These are phyloP conservation scores for Rhegmatorhina hoffmannsi DNA, from an alignment of 2,113 vertebrate species.

Conservation along the genomic window DNA sequence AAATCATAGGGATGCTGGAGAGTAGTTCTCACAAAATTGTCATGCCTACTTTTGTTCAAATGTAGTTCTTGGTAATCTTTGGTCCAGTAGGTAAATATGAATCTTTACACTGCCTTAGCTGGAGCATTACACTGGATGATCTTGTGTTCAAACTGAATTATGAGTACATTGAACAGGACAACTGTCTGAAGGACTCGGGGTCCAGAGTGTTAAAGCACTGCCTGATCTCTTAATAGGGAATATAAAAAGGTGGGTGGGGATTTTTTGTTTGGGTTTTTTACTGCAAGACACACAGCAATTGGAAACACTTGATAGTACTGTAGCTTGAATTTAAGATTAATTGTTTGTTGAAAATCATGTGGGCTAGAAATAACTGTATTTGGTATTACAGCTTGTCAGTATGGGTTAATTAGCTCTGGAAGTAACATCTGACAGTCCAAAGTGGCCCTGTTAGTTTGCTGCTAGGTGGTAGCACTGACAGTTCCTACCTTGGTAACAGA, in stretches of 20 bases:
- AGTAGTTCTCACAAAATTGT: not conserved
- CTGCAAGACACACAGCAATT: not conserved
- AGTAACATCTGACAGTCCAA: not conserved
- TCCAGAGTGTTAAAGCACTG: not conserved
- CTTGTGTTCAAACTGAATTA: not conserved
- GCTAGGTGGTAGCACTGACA: not conserved
- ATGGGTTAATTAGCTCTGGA: not conserved
- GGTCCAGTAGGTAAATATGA: not conserved
- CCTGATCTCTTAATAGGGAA: not conserved
- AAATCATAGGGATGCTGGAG: not conserved
- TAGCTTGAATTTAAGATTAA: not conserved
- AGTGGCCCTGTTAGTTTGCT: not conserved
- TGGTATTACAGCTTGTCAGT: not conserved
- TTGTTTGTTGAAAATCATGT: not conserved
- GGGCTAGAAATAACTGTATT: not conserved
- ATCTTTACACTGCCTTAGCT: not conserved
- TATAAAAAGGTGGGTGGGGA: fast-evolving
- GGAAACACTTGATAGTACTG: fast-evolving
- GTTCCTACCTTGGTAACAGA: not conserved
- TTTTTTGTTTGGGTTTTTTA: not conserved
- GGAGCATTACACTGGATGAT: not conserved
- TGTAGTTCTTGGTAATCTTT: not conserved
- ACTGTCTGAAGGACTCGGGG: not conserved
- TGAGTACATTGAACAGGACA: not conserved
- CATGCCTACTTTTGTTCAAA: not conserved